These are phyloP conservation scores for Styela plicata DNA, from an alignment of 23 tunicate species.

Conservation along the genomic window DNA sequence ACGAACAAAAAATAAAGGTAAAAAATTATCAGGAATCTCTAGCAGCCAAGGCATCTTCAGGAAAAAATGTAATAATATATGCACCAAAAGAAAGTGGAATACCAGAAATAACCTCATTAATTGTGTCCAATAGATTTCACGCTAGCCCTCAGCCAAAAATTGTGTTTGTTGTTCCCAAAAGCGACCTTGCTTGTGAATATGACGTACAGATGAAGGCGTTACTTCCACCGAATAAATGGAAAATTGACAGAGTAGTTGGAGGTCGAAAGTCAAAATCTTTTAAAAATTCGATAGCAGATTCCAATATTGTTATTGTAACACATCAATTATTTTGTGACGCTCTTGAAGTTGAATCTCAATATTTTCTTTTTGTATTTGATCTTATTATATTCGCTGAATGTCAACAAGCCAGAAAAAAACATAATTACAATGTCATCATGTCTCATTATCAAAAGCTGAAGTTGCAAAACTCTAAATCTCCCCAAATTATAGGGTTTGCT, in stretches of 20 bases:
- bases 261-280: neutral
- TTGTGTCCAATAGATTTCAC: neutral
- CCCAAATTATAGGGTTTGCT: conserved; percentile 40
- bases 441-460: neutral
- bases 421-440: conserved; percentile 10
- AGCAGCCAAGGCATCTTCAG: neutral
- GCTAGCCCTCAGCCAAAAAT: neutral
- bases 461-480: neutral
- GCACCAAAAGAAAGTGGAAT: conserved; percentile 42
- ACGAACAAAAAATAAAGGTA: neutral
- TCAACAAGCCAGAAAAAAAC: conserved; percentile 33
- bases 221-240: neutral
- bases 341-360: neutral
- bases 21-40: neutral
- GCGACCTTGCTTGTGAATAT: conserved; percentile 35
- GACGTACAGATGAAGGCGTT: conserved; percentile 26
- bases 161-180: conserved; percentile 40
- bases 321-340: conserved; percentile 31
- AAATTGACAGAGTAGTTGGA: neutral
- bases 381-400: conserved; percentile 49
- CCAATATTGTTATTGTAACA: conserved; percentile 27
- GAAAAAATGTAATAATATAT: conserved; percentile 8
- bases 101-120: conserved; percentile 33
- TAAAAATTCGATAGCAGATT: neutral
- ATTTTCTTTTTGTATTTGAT: conserved; percentile 19